Base-by-base conservation (phyloP, 1,140 invertebrate genomes). In the Saxidomus purpurata region DNA sequence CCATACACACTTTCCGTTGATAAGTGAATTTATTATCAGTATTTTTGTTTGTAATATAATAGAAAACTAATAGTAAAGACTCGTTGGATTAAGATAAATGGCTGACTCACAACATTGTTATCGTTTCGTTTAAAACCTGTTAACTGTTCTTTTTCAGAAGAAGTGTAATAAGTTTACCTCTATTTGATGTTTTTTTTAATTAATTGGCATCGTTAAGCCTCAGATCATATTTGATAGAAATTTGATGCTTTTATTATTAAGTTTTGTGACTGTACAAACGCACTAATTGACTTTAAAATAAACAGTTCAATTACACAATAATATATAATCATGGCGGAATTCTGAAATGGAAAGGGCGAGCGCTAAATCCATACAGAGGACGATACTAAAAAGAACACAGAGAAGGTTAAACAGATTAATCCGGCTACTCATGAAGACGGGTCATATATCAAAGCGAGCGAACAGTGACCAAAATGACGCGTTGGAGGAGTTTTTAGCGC, bases 381-480 rank as follows among this genome's bases (percentile, higher is more conserved):
- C 1, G 28, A 9, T 79, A 55, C 22, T 79, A 55, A 55, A 52
- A 28, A 28, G 22, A n/a, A 79, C 47, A 79, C 76, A 79, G 55
- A 49, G 22, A 28, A 31, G 76, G 47, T 55, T 79, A n/a, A 52
- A 79, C 49, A 49, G 49, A 22, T 79, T 79, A 49, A 36, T 79
- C 4, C 25, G 76, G 15, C 28, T 79, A 36, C 76, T 79, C n/a
- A 76, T 76, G 71, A 49, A 25, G 49, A 71, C 13, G 22, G 34
- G 49, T 36, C 76, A 55, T 79, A 36, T 79, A 79, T 79, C 76
- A 79, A 52, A 79, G 49, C 47, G 76, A 34, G 76, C 76, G 22
- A 79, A 55, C 34, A 79, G 47, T 36, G 76, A 79, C 76, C 28
- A 17, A 55, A 52, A 52, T 79, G 76, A 79, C 49, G 34, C 28